Base-by-base conservation (phyloP, 2,113 vertebrate genomes). In the Nothocercus julius region DNA sequence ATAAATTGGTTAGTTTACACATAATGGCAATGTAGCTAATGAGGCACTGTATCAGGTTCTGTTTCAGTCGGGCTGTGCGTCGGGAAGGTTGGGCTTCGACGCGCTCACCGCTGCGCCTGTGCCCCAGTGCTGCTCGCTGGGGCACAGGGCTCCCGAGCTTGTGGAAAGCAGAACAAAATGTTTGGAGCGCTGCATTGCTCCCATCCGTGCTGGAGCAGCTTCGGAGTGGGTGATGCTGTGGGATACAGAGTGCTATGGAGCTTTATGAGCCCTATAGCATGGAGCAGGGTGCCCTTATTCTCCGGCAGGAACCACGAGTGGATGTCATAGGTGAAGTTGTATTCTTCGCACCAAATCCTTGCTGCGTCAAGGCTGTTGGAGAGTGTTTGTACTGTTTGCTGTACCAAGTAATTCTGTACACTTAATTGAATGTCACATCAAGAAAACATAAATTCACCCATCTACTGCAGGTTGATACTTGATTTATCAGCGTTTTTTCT, bases 21-120 rank as follows among this genome's bases (percentile, higher is more conserved):
- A 20, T 10, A 42, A 19, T 30, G 36, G 44, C 11, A 63, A 20
- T 11, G 1, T 6, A 42, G 58, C 13, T 73, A 0, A 27, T 27
- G 8, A 27, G 76, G 78, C 30, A 7, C 58, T 8, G 8, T 36
- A 25, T 49, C 28, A 3, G n/a, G 4, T 2, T 7, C 15, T 5
- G 21, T 15, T 4, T 11, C 2, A 34, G n/a, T 34, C 0, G 0
- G 21, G 1, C 45, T 36, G 2, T 28, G 24, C 0, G 0, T 44
- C 54, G 75, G 67, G 15, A 63, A 27, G 54, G 74, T 25, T 47
- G 32, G 21, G 27, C 54, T 16, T 47, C 24, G 4, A 6, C 19
- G 2, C 45, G 25, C 27, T 21, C 36, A 3, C 2, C 49, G 44
- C 45, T 66, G 11, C 20, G 1, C 66, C 16, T 16, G 45, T 18